A percentile compares a stretch with the other conserved stretches of the same genome.
phyloP scores from a whole-genome alignment of 1,140 invertebrate genomes.

The Drosophila busckii region DNA sequence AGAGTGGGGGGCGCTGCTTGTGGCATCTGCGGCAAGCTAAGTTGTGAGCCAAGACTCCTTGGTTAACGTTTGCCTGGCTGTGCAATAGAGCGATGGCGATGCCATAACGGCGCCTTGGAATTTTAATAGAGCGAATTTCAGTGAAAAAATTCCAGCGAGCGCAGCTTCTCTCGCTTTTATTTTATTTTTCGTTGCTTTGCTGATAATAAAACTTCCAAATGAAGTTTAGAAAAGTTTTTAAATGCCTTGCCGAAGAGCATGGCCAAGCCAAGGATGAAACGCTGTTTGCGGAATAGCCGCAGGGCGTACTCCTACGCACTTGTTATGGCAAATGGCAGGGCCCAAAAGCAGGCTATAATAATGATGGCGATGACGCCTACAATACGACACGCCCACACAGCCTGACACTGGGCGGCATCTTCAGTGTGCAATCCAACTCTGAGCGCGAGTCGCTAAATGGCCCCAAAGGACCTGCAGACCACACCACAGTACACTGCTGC shows the following conservation, averaged over 20 bases:
- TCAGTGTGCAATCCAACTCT: conserved; percentile 17
- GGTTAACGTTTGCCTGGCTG: conserved; percentile 1
- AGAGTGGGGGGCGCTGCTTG: conserved; percentile 15
- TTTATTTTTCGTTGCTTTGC: conserved; percentile 20
- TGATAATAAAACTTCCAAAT: conserved; percentile 74
- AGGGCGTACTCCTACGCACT: conserved; percentile 18
- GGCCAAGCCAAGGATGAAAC: too few species aligned
- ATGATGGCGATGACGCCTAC: conserved; percentile 73
- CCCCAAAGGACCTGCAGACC: conserved; percentile 68
- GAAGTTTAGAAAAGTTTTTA: conserved; percentile 75
- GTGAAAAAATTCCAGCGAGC: conserved; percentile 31
- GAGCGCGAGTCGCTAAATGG: conserved; percentile 67
- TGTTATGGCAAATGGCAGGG: conserved; percentile 18
- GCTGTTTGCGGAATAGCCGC: neutral
- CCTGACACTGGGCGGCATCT: conserved; percentile 1
- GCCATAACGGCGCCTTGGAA: conserved; percentile 54
- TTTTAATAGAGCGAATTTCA: conserved; percentile 76
- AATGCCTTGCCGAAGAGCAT: conserved; percentile 37
- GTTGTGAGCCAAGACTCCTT: too few species aligned
- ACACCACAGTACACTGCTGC: neutral
- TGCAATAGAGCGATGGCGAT: neutral
- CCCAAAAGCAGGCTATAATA: conserved; percentile 41
- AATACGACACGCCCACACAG: conserved; percentile 14
- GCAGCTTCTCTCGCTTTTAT: conserved; percentile 4
- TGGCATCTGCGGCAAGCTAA: conserved; percentile 49